Evolutionary conservation across 2,797 vertebrate genomes (phyloP).

Genomic region (Pantherophis vulpinus): DNA sequence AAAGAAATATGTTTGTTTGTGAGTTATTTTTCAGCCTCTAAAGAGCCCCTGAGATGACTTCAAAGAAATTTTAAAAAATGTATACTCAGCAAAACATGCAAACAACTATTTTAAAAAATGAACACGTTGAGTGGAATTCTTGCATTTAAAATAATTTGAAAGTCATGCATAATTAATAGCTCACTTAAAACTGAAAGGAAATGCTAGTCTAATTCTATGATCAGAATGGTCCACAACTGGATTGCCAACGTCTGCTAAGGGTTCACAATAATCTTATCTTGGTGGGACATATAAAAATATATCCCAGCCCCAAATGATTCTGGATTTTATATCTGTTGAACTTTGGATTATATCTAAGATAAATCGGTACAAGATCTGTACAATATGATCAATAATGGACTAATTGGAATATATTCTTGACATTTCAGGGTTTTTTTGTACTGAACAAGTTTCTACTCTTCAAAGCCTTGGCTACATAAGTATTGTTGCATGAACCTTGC

Average conservation of each 20-base stretch:
- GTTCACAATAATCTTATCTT: not conserved
- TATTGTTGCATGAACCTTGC: not conserved
- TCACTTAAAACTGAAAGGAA: not conserved
- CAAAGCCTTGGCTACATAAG: not conserved
- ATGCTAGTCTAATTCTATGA: not conserved
- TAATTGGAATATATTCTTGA: not conserved
- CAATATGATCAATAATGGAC: not conserved
- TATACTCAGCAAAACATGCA: not conserved
- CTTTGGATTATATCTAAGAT: not conserved
- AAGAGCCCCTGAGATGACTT: not conserved
- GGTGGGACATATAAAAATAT: not conserved
- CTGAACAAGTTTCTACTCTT: not conserved
- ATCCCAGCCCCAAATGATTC: not conserved
- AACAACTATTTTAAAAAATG: not conserved
- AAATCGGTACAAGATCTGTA: not conserved
- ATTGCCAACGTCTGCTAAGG: not conserved
- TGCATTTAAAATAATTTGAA: not conserved
- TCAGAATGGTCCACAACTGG: not conserved
- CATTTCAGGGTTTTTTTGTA: not conserved
- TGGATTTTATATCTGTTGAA: not conserved
- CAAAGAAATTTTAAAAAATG: not conserved
- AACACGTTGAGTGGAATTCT: not conserved
- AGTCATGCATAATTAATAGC: not conserved
- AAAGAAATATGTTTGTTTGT: not conserved
- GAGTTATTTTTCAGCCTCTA: not conserved